Evolutionary conservation across 2,113 vertebrate species (phyloP).

Genomic region (Rhabdornis inornatus): DNA sequence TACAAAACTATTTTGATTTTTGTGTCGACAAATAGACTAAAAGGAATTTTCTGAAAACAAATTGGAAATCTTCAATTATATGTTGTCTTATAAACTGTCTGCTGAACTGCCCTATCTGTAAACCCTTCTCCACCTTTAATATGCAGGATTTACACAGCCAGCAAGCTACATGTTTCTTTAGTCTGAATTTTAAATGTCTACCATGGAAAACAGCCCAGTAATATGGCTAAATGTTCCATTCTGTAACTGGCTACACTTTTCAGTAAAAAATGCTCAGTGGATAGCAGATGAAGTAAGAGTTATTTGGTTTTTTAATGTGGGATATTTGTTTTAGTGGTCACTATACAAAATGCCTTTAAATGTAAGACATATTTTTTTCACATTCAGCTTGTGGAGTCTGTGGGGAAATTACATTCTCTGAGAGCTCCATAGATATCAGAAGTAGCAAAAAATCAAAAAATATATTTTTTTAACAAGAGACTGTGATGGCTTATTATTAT

Average conservation of each 20-base stretch:
- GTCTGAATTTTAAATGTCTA: not conserved
- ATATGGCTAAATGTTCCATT: not conserved
- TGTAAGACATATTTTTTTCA: not conserved
- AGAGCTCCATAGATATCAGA: not conserved
- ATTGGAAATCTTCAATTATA: not conserved
- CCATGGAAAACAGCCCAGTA: not conserved
- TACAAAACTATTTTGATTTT: not conserved
- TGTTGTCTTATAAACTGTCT: not conserved
- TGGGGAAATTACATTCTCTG: not conserved
- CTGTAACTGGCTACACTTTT: not conserved
- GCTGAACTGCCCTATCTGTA: not conserved
- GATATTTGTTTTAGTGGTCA: not conserved
- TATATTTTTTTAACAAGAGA: not conserved
- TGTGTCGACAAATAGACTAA: not conserved
- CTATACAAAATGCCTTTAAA: not conserved
- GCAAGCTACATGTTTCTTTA: fast-evolving
- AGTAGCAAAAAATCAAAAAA: not conserved
- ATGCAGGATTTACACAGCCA: not conserved
- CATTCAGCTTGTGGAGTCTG: not conserved
- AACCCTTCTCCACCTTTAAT: not conserved
- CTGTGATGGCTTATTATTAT: not conserved
- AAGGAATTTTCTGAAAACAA: not conserved
- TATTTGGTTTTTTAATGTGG: not conserved
- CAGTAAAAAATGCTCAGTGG: not conserved
- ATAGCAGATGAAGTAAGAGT: not conserved